A percentile compares a stretch with the other conserved stretches of the same genome.
Conservation (phyloP, 23 tunicate species). For the Trididemnum clinides region DNA sequence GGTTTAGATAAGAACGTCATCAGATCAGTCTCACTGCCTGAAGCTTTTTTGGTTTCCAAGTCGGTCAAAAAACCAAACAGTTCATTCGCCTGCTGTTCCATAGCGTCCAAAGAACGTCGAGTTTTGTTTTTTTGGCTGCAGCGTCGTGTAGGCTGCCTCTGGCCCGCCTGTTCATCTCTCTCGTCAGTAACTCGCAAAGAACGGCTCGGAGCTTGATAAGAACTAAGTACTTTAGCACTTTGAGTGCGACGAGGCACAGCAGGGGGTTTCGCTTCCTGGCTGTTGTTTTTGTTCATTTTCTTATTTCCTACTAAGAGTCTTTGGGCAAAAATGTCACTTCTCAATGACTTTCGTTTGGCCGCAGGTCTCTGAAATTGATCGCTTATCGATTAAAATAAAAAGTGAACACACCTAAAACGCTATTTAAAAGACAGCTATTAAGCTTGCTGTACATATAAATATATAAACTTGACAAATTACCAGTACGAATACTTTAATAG, state of each 20-base stretch:
- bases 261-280: not conserved
- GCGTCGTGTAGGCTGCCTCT: conserved; percentile 49
- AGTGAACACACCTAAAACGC: no score
- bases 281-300: not conserved
- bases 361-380: no score
- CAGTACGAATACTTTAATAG: no score
- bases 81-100: conserved; percentile 87
- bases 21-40: conserved; percentile 47
- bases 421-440: no score
- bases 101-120: conserved; percentile 72
- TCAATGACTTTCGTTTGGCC: not conserved
- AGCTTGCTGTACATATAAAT: no score
- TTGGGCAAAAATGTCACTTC: conserved; percentile 5
- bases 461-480: no score
- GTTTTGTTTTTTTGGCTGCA: conserved; percentile 56
- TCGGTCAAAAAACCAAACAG: conserved; percentile 72
- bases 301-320: not conserved
- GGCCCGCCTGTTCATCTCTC: not conserved
- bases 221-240: conserved; percentile 26
- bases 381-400: no score
- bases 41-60: conserved; percentile 66
- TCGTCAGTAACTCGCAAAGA: conserved; percentile 3
- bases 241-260: conserved; percentile 71
- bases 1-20: conserved; percentile 21
- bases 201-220: not conserved